Evolutionary conservation across 2,113 vertebrate genomes (phyloP).

Genomic region (Cromileptes altivelis): DNA sequence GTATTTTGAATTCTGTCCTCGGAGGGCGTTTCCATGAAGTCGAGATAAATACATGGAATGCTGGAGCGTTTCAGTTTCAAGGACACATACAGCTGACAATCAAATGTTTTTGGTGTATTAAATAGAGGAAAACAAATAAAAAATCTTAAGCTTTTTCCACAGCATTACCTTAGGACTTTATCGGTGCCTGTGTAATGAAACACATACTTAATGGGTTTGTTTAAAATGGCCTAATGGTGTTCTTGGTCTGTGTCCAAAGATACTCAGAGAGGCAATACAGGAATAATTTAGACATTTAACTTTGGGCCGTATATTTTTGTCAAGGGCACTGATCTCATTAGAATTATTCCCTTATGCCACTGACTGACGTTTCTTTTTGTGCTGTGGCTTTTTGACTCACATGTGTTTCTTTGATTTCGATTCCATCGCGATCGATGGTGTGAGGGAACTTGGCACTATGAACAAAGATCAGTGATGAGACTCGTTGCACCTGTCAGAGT

Average conservation of each 20-base stretch:
- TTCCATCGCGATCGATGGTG: slow-evolving; percentile 50
- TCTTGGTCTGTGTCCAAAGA: slow-evolving; percentile 82
- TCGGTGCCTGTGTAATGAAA: slow-evolving; percentile 72
- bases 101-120: slow-evolving; percentile 47
- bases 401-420: slow-evolving; percentile 67
- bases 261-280: slow-evolving; percentile 64
- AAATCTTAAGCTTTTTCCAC: slow-evolving; percentile 29
- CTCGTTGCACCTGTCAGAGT: slow-evolving; percentile 77
- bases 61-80: slow-evolving; percentile 8
- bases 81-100: slow-evolving; percentile 25
- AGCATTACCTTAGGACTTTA: slow-evolving; percentile 49
- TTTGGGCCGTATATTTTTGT: slow-evolving; percentile 67
- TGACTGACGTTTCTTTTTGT: slow-evolving; percentile 50
- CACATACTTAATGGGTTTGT: slow-evolving; percentile 79
- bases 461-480: slow-evolving; percentile 74
- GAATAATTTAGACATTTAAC: slow-evolving; percentile 79
- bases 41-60: slow-evolving; percentile 5
- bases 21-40: neutral
- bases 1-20: neutral
- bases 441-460: slow-evolving; percentile 52
- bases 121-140: slow-evolving; percentile 51
- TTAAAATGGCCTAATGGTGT: slow-evolving; percentile 82
- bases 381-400: slow-evolving; percentile 61
- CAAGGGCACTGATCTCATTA: slow-evolving; percentile 81
- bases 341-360: slow-evolving; percentile 57